These are phyloP conservation scores for Aleiodes leptofemur DNA, from an alignment of 2,888 invertebrate species.

Conservation along the genomic window DNA sequence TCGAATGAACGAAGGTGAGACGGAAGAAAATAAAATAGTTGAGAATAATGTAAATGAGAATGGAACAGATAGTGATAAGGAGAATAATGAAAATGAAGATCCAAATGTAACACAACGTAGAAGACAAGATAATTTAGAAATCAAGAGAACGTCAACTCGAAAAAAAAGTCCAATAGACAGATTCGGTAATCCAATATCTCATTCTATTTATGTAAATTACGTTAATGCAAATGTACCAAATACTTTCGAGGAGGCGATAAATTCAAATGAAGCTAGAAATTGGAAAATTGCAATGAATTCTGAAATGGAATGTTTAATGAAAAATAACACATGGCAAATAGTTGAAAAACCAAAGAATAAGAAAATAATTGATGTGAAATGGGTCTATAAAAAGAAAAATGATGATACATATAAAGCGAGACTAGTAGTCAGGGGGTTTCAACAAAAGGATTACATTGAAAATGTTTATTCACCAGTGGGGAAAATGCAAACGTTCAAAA, in stretches of 20 bases:
- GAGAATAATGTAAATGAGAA: not conserved
- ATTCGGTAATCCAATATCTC: not conserved
- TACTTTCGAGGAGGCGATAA: constrained; percentile 30
- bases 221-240: constrained; percentile 25
- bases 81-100: not conserved
- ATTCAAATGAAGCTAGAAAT: constrained; percentile 16
- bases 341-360: constrained; percentile 28
- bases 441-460: constrained; percentile 26
- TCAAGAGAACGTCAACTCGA: constrained; percentile 7
- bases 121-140: not conserved
- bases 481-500: constrained; percentile 41
- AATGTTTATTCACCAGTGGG: constrained; percentile 41
- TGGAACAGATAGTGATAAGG: not conserved
- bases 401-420: constrained; percentile 34
- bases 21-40: not conserved
- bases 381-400: constrained; percentile 58
- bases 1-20: not conserved
- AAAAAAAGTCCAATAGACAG: constrained; percentile 28
- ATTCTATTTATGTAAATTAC: constrained; percentile 36
- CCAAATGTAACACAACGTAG: not conserved
- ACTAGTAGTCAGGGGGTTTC: constrained; percentile 42
- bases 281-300: constrained; percentile 33
- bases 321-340: constrained; percentile 27
- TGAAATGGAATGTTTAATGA: constrained; percentile 19
- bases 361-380: constrained; percentile 33